Conservation (phyloP, 2,888 invertebrate genomes). For the Romanomermis culicivorax region DNA sequence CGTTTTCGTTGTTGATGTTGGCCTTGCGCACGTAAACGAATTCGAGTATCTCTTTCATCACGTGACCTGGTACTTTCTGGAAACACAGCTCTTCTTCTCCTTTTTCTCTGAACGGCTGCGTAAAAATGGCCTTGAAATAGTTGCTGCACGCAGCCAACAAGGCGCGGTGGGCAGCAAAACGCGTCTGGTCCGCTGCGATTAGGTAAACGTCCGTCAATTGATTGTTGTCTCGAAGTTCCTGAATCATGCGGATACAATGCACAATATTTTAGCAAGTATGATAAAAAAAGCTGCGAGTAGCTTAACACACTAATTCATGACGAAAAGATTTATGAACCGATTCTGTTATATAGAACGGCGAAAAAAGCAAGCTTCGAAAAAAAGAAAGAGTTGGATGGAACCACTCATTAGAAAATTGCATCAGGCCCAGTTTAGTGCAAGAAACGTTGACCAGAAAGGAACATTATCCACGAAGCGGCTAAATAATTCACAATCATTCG, state of each 20-base stretch:
- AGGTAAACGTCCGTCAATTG: slow-evolving; percentile 9
- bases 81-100: slow-evolving; percentile 19
- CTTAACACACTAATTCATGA: not conserved
- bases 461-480: too few species aligned
- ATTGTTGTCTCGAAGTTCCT: slow-evolving; percentile 6
- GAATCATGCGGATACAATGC: too few species aligned
- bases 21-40: not conserved
- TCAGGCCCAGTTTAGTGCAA: too few species aligned
- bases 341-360: too few species aligned
- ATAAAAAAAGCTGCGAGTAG: not conserved
- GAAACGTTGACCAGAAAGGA: too few species aligned
- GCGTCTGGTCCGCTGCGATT: not conserved
- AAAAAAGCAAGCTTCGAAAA: too few species aligned
- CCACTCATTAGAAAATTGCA: too few species aligned
- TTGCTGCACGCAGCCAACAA: slow-evolving; percentile 6
- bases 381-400: too few species aligned
- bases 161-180: slow-evolving; percentile 9
- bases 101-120: not conserved
- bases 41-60: slow-evolving; percentile 30
- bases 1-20: not conserved
- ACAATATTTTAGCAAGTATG: not conserved
- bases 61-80: slow-evolving; percentile 35
- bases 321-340: too few species aligned
- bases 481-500: too few species aligned
- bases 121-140: slow-evolving; percentile 9